These are phyloP conservation scores for Graphium colonna DNA, from an alignment of 2,888 invertebrate species.

Conservation along the genomic window DNA sequence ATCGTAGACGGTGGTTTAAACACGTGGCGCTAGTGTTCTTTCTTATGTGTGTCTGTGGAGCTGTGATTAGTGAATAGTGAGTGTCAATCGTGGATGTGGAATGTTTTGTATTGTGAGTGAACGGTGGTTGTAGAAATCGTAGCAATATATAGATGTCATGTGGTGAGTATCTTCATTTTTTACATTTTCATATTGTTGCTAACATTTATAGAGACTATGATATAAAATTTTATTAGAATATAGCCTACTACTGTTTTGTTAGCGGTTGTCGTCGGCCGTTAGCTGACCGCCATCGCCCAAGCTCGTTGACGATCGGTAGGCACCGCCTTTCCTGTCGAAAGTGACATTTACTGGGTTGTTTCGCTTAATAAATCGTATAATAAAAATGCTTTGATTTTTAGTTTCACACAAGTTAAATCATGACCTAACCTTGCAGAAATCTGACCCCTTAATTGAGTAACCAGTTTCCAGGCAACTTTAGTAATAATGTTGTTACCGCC, in stretches of 20 bases:
- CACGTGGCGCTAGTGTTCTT: constrained; percentile 65
- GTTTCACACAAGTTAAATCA: constrained; percentile 22
- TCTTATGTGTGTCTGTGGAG: constrained; percentile 31
- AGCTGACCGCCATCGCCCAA: constrained; percentile 78
- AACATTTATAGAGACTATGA: neutral
- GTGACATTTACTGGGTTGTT: constrained; percentile 37
- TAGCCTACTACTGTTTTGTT: constrained; percentile 32
- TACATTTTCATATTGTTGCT: constrained; percentile 11
- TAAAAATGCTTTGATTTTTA: constrained; percentile 10
- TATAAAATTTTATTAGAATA: constrained; percentile 15
- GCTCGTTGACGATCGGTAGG: constrained; percentile 53
- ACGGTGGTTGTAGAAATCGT: constrained; percentile 54
- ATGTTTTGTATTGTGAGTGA: constrained; percentile 75
- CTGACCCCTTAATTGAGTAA: constrained; percentile 27
- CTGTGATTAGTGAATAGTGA: constrained; percentile 34
- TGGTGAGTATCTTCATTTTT: constrained; percentile 61
- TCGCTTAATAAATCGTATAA: constrained; percentile 25
- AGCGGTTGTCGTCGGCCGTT: constrained; percentile 54
- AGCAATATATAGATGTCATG: constrained; percentile 60
- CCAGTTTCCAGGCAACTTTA: constrained; percentile 22
- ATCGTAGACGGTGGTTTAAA: constrained; percentile 23
- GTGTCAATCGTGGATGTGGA: constrained; percentile 50
- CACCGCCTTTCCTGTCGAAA: constrained; percentile 60
- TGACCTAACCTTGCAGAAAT: constrained; percentile 42
- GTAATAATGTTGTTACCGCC: constrained; percentile 29